Percentiles rank a stretch among this genome's conserved stretches.
Conservation (phyloP, 2,113 vertebrate species). For the Zapornia atra region DNA sequence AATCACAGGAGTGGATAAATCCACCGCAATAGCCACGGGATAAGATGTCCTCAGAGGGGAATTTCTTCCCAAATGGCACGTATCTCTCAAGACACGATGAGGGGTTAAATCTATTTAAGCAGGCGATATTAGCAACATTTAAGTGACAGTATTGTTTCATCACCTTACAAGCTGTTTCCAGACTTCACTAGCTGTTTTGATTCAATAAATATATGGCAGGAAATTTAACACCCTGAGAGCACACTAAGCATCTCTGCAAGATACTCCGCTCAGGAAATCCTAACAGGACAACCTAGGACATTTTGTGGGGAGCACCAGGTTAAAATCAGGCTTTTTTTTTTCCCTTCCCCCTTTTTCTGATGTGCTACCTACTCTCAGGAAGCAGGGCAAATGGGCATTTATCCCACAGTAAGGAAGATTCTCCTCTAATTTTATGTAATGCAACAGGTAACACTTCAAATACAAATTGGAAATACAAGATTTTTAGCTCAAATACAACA, state of each 20-base stretch:
- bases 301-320: not conserved
- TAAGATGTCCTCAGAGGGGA: not conserved
- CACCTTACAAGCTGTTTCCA: not conserved
- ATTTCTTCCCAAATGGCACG: not conserved
- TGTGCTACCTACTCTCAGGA: not conserved
- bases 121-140: not conserved
- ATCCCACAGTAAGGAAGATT: not conserved
- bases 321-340: not conserved
- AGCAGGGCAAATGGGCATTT: not conserved
- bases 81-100: not conserved
- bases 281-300: not conserved
- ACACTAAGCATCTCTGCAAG: not conserved
- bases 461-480: not conserved
- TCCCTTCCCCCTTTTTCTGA: not conserved
- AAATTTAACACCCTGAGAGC: not conserved
- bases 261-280: not conserved
- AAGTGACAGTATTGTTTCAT: not conserved
- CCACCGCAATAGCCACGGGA: not conserved
- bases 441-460: not conserved
- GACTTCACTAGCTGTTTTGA: not conserved
- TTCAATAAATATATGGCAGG: not conserved
- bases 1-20: not conserved
- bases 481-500: not conserved
- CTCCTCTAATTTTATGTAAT: not conserved
- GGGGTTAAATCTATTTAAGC: not conserved